Evolutionary conservation across 2,113 vertebrate genomes (phyloP).

Genomic region (Echinops telfairi): DNA sequence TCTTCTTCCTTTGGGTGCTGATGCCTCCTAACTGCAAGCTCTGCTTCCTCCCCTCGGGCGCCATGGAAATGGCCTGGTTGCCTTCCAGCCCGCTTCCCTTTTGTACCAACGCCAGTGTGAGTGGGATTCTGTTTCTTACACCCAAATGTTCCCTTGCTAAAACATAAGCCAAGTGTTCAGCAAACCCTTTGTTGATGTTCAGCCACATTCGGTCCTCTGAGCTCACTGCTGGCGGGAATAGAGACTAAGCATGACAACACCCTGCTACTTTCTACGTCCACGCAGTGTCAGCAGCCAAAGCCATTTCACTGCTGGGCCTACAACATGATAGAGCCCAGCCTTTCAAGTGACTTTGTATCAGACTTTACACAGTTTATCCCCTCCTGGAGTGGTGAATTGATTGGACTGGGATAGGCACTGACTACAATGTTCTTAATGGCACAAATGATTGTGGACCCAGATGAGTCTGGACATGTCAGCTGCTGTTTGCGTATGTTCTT

Average conservation of each 20-base stretch:
- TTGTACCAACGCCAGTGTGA: background rate
- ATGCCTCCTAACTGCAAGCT: background rate
- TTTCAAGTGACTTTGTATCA: background rate
- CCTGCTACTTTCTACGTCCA: background rate
- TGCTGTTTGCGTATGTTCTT: background rate
- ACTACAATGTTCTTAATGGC: background rate
- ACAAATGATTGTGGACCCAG: background rate
- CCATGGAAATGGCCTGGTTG: background rate
- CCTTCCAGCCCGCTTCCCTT: background rate
- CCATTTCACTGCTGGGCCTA: background rate
- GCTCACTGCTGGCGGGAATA: fast-evolving
- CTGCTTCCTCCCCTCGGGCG: background rate
- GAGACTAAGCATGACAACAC: background rate
- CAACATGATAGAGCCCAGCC: background rate
- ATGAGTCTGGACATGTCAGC: conserved; percentile 14
- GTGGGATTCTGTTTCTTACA: conserved; percentile 44
- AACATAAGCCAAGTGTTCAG: background rate
- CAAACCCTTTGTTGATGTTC: background rate
- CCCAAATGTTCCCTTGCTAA: background rate
- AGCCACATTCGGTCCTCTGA: background rate
- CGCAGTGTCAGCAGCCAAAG: fast-evolving
- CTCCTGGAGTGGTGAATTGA: background rate
- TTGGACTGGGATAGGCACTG: background rate
- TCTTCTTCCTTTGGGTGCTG: background rate
- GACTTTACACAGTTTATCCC: background rate